phyloP scores from a whole-genome alignment of 2,113 vertebrate genomes.

The Urocynchramus pylzowi region DNA sequence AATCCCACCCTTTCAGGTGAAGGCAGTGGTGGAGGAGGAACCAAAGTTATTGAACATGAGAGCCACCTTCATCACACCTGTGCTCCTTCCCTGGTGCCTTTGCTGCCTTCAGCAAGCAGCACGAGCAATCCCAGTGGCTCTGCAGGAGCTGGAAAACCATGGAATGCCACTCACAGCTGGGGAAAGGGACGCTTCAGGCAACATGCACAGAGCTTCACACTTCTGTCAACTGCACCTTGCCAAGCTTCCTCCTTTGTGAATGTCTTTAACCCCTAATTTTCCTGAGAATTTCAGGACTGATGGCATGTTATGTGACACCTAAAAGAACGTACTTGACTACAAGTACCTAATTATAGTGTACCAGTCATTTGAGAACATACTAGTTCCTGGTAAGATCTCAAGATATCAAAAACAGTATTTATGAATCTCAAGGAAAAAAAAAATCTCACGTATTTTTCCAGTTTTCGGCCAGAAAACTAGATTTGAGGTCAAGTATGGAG shows the following conservation, averaged over 20 bases:
- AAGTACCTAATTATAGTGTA: neutral
- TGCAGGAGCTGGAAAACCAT: neutral
- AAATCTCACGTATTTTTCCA: neutral
- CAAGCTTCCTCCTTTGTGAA: neutral
- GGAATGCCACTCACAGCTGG: neutral
- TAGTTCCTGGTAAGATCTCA: neutral
- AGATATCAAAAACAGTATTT: neutral
- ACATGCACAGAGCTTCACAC: too few relatives aligned
- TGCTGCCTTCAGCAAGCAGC: neutral
- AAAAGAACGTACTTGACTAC: neutral
- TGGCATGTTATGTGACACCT: neutral
- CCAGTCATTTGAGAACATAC: neutral
- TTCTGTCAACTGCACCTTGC: neutral
- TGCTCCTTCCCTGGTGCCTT: neutral
- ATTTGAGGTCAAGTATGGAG: neutral
- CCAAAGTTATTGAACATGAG: neutral
- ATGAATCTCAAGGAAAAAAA: neutral
- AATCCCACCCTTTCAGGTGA: neutral
- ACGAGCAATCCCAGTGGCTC: rapidly evolving
- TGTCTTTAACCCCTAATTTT: rapidly evolving
- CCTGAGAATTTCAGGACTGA: neutral
- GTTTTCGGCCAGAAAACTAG: neutral
- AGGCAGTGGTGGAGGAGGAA: neutral
- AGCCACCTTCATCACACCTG: neutral
- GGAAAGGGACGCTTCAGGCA: neutral